Percentiles rank a stretch among this genome's conserved stretches.
phyloP scores from a whole-genome alignment of 2,888 invertebrate species.

The Spilarctia lutea region DNA sequence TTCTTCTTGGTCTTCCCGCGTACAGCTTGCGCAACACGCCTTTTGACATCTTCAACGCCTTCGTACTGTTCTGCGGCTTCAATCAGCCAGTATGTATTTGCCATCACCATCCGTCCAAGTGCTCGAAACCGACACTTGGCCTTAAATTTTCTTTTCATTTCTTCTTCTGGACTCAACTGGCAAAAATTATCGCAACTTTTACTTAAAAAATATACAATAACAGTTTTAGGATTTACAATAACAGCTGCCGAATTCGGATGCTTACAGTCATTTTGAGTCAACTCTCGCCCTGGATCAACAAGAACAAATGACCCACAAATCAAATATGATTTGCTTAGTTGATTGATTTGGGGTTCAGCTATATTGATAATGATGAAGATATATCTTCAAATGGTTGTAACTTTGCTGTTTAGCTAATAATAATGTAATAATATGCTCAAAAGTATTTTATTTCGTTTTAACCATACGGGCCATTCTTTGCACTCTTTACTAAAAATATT shows the following conservation, averaged over 20 bases:
- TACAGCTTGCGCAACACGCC: slow-evolving; percentile 85
- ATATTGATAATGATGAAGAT: too few species aligned
- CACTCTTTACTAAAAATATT: not conserved
- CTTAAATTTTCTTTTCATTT: slow-evolving; percentile 72
- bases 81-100: slow-evolving; percentile 86
- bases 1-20: slow-evolving; percentile 80
- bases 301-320: too few species aligned
- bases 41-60: slow-evolving; percentile 83
- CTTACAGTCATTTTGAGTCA: not conserved
- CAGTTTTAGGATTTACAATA: too few species aligned
- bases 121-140: slow-evolving; percentile 86
- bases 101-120: slow-evolving; percentile 84
- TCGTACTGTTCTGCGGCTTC: slow-evolving; percentile 81
- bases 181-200: slow-evolving; percentile 2
- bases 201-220: not conserved
- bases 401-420: too few species aligned
- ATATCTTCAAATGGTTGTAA: too few species aligned
- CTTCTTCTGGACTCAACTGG: slow-evolving; percentile 76
- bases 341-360: too few species aligned
- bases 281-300: not conserved
- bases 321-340: too few species aligned
- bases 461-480: not conserved
- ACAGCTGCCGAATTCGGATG: too few species aligned
- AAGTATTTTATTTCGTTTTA: not conserved
- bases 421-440: not conserved